Conservation (phyloP, 2,797 vertebrate genomes). For the Anguilla marmorata region DNA sequence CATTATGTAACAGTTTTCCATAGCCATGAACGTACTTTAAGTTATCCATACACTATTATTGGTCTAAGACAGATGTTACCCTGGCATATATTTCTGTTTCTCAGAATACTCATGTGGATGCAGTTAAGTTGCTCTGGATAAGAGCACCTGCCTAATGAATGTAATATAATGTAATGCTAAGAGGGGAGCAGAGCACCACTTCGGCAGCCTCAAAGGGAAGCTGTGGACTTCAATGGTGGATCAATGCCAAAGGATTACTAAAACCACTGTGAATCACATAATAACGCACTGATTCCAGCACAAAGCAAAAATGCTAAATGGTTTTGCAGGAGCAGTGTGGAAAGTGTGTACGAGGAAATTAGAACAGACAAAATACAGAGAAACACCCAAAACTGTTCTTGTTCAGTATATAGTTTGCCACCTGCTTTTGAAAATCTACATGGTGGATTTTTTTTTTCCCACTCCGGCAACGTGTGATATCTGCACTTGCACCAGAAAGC, state of each 20-base stretch:
- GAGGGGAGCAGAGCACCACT: background rate
- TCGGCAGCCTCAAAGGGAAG: background rate
- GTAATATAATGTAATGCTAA: background rate
- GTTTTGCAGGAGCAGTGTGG: background rate
- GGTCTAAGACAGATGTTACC: background rate
- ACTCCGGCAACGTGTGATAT: background rate
- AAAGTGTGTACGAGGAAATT: background rate
- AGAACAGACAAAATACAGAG: background rate
- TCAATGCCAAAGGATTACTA: background rate
- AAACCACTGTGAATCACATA: background rate
- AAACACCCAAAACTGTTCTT: background rate
- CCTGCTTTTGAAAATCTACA: background rate
- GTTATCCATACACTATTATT: background rate
- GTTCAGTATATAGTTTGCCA: background rate
- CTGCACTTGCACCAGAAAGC: conserved; percentile 31
- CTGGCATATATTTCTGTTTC: background rate
- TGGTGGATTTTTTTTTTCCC: background rate
- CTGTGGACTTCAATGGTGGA: background rate
- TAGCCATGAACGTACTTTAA: background rate
- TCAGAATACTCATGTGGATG: background rate
- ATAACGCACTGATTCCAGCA: background rate
- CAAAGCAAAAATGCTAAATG: background rate
- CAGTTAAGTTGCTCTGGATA: background rate
- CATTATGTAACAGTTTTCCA: too few species aligned
- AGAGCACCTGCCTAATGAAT: background rate